Base-by-base conservation (phyloP, 1,140 invertebrate species). In the Drosophila sturtevanti region DNA sequence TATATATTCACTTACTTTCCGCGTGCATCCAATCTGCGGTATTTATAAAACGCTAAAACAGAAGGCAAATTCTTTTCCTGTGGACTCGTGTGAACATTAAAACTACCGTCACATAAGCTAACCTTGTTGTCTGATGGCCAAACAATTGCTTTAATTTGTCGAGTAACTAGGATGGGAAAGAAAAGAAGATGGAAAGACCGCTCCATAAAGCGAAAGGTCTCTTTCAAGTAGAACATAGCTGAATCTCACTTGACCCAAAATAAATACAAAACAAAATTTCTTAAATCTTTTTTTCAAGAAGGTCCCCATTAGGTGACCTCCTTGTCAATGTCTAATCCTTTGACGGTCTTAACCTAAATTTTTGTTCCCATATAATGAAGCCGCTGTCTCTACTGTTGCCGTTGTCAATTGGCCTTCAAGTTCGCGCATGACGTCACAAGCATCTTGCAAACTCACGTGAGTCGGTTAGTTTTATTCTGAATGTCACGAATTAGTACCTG, bases 301-400 rank as follows among this genome's bases (percentile, higher is more conserved):
- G 51, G 27, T 6, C 3, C n/a, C n/a, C 21, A 72, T 64, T 63
- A 65, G 16, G 54, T 37, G 62, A 60, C 44, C 72, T 72, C 70
- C 70, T 72, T 72, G 68, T 9, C 24, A 31, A 52, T 31, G 35
- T 63, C 58, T 75, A 75, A 75, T 75, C 72, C 72, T 75, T 68
- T 68, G 48, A 16, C 48, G 63, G 72, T 41, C 72, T 68, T 75
- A 75, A 75, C 72, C 72, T 64, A 75, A 75, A 75, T 75, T 68
- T 71, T 31, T 74, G 69, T 62, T 75, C 21, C 72, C 64, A 68
- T 75, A 75, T 75, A 75, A 75, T 68, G 63, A 74, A 37, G 55
- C 71, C 59, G 65, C 66, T 74, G 70, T 73, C 62, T 66, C 56
- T 56, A 48, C 21, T n/a, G 21, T 52, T 52, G 51, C 27, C 60